Evolutionary conservation across 2,888 invertebrate genomes (phyloP), one percentile per base, ranked within the genome.

Genomic region (Adineta ricciae): DNA sequence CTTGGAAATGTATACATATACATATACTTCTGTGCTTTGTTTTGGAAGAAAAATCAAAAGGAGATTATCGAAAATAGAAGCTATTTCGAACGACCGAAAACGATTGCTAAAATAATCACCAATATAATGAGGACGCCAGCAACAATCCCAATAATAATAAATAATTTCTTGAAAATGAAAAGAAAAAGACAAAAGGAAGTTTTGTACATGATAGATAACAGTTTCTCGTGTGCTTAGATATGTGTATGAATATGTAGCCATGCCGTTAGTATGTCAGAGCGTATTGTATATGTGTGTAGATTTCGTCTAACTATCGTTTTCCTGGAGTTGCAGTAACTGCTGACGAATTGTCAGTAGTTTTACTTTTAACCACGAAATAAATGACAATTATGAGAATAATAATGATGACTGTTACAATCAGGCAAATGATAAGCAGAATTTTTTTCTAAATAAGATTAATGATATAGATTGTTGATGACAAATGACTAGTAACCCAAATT

Each of bases 151-250:
- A 78, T 78, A 78, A 78, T 41, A 78, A 78, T 78, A 16, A 78
- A 41, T n/a, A 78, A 41, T 78, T 78, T 78, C 78, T 78, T 38
- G 3, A 78, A 78, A 78, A 78, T 14, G 21, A 78, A 41, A 78
- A 78, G n/a, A n/a, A n/a, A n/a, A n/a, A n/a, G n/a, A n/a, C n/a
- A n/a, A n/a, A 64, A n/a, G 27, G 14, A n/a, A 3, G 2, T 11
- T n/a, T 56, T 56, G 56, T 27, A 32, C 16, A 24, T 3, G 16
- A 14, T 64, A 32, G 9, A 64, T 27, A 64, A 64, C 32, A 64
- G 27, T 64, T 27, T 27, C 32, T 64, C 32, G 16, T 64, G 16
- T 32, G 64, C n/a, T n/a, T n/a, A n/a, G n/a, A n/a, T n/a, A n/a
- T 64, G 64, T 27, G 27, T 27, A 27, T 64, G 27, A 14, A 64